A percentile compares a stretch with the other conserved stretches of the same genome.
Conservation (phyloP, 1,140 invertebrate species). For the Bemisia tabaci region DNA sequence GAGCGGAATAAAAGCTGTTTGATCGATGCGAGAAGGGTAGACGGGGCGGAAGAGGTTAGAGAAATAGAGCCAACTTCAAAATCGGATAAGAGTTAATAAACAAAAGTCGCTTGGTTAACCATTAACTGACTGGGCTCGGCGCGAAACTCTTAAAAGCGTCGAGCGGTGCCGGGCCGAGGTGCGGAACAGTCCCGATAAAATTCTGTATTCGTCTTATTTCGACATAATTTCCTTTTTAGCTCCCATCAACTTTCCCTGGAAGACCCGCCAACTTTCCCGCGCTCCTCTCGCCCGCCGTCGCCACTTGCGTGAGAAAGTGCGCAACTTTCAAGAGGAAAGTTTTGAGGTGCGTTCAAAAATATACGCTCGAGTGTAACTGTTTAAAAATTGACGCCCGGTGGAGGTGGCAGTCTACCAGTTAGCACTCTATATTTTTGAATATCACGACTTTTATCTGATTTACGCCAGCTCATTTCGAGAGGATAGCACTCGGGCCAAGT, state of each 20-base stretch:
- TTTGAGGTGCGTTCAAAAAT: too few species aligned
- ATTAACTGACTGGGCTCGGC: neutral
- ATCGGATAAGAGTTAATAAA: neutral
- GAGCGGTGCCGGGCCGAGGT: neutral
- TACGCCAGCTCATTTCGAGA: too few species aligned
- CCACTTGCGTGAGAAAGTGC: too few species aligned
- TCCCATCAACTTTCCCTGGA: neutral
- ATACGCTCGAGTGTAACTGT: too few species aligned
- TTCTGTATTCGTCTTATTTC: neutral
- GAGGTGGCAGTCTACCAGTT: too few species aligned
- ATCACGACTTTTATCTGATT: too few species aligned
- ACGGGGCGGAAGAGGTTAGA: neutral
- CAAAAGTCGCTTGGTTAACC: neutral
- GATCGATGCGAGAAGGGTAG: neutral
- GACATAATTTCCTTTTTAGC: neutral
- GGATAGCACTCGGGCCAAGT: too few species aligned
- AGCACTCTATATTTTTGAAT: too few species aligned
- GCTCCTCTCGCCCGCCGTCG: too few species aligned
- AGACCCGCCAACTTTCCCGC: too few species aligned
- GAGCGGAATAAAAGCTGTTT: neutral
- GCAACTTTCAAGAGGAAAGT: too few species aligned
- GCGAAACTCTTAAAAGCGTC: neutral
- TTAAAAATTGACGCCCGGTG: too few species aligned
- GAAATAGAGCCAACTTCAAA: neutral
- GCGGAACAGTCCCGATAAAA: neutral